These are phyloP conservation scores for Actinopyga echinites DNA, from an alignment of 53 echinoderm and acorn worm genomes.

Conservation along the genomic window DNA sequence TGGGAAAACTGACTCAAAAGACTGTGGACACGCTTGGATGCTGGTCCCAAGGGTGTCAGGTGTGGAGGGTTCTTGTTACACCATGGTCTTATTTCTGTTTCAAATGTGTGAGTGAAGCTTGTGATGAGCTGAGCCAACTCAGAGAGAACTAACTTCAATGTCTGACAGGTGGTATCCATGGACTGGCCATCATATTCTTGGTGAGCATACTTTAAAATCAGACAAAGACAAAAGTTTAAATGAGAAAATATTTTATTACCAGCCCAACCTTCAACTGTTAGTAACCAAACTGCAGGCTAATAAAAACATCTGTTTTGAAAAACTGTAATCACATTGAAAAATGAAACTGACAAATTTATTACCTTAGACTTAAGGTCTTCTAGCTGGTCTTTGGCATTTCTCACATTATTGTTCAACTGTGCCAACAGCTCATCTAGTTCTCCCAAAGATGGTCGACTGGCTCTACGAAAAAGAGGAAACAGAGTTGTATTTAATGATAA, in stretches of 20 bases:
- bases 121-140: constrained; percentile 94
- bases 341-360: not conserved
- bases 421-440: constrained; percentile 53
- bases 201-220: constrained; percentile 62
- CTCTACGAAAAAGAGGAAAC: not conserved
- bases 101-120: constrained; percentile 91
- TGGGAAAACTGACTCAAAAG: constrained; percentile 71
- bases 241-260: not conserved
- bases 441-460: constrained; percentile 51
- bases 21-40: constrained; percentile 76
- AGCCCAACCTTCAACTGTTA: too few species aligned
- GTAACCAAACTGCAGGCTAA: too few species aligned
- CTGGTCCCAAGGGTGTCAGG: constrained; percentile 86
- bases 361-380: constrained; percentile 72
- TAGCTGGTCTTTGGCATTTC: constrained; percentile 62
- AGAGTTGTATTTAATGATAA: too few species aligned
- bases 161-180: constrained; percentile 71
- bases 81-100: constrained; percentile 93
- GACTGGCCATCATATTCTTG: constrained; percentile 52
- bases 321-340: not conserved
- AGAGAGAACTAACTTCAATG: constrained; percentile 84
- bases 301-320: too few species aligned
- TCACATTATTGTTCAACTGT: constrained; percentile 58
- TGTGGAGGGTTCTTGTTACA: constrained; percentile 85
- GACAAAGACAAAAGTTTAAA: not conserved